These are phyloP conservation scores for Esperia sulphurella DNA, from an alignment of 2,888 invertebrate species.

Conservation along the genomic window DNA sequence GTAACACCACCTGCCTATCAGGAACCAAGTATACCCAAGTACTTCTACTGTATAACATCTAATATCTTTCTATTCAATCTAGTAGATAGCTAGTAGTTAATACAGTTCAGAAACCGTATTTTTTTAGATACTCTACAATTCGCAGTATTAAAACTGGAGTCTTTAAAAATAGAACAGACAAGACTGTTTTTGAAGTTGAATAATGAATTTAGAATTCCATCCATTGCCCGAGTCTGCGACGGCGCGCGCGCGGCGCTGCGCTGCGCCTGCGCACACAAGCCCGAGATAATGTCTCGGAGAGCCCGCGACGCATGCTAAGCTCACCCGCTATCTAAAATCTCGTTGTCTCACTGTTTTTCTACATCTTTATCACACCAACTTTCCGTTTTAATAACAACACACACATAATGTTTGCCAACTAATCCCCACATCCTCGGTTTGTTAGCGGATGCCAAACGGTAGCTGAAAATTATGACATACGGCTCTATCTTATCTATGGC, in stretches of 20 bases:
- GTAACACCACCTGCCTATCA: not conserved
- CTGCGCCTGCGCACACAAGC: slow-evolving; percentile 18
- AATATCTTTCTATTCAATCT: no score
- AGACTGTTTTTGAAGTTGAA: not conserved
- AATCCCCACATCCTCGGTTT: slow-evolving; percentile 64
- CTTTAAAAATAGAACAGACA: not conserved
- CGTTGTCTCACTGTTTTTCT: slow-evolving; percentile 48
- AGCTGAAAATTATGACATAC: slow-evolving; percentile 73
- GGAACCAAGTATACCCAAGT: no score
- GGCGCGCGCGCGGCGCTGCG: slow-evolving; percentile 12
- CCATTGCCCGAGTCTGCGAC: not conserved
- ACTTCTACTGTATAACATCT: no score
- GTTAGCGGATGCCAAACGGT: slow-evolving; percentile 71
- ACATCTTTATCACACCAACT: slow-evolving; percentile 62
- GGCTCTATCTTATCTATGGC: slow-evolving; percentile 75
- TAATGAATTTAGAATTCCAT: slow-evolving; percentile 13
- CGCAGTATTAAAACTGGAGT: not conserved
- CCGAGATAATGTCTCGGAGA: slow-evolving; percentile 24
- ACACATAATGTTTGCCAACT: slow-evolving; percentile 56
- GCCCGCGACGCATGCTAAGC: slow-evolving; percentile 23
- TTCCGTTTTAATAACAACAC: slow-evolving; percentile 61
- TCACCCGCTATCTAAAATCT: slow-evolving; percentile 57
- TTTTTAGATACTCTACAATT: not conserved
- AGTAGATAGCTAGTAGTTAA: no score
- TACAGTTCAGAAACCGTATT: not conserved